Conservation (phyloP, 2,113 vertebrate genomes). For the Numenius arquata region DNA sequence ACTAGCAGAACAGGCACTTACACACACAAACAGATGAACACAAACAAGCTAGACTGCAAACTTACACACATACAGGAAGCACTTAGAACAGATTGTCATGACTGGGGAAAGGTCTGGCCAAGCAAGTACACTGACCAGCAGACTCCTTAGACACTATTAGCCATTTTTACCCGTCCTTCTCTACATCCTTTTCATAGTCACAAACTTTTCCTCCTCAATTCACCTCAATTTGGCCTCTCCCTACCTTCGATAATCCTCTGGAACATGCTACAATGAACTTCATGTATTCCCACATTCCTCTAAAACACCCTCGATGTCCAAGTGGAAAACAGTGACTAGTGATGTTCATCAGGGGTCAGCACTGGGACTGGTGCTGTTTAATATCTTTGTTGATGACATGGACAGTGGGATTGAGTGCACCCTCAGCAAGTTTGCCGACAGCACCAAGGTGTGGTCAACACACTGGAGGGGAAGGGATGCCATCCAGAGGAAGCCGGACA, state of each 20-base stretch:
- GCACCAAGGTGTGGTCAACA: too few species aligned
- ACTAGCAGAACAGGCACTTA: not conserved
- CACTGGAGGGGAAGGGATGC: too few species aligned
- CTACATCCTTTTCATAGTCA: not conserved
- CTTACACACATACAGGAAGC: not conserved
- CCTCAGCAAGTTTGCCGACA: too few species aligned
- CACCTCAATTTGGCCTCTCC: not conserved
- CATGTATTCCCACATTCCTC: not conserved
- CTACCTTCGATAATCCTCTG: not conserved
- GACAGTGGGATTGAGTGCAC: too few species aligned
- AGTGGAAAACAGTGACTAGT: too few species aligned
- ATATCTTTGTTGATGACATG: too few species aligned
- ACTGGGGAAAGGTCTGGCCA: not conserved
- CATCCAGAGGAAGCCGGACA: too few species aligned
- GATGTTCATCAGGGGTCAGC: too few species aligned
- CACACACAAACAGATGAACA: not conserved
- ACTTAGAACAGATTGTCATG: not conserved
- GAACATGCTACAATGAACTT: not conserved
- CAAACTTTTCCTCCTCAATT: not conserved
- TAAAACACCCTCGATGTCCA: not conserved
- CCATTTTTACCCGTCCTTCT: not conserved
- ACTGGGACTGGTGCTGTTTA: too few species aligned
- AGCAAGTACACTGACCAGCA: not conserved
- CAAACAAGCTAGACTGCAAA: not conserved
- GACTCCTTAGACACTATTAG: not conserved